Percentiles rank a stretch among this genome's conserved stretches.
These are phyloP conservation scores for Rhogogaster chlorosoma DNA, from an alignment of 2,888 invertebrate genomes.

Conservation along the genomic window DNA sequence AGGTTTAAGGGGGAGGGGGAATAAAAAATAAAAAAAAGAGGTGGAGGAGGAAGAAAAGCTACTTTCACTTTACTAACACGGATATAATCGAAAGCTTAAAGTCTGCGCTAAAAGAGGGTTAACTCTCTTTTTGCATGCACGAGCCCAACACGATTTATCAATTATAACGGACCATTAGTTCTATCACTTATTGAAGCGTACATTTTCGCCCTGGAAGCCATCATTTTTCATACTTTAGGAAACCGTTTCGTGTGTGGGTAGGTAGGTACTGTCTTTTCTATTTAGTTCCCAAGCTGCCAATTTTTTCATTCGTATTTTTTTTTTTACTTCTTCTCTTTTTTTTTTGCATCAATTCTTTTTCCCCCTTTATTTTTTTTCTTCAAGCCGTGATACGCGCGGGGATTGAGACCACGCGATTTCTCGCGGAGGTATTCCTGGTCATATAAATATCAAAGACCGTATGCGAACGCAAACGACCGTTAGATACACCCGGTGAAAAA, in stretches of 20 bases:
- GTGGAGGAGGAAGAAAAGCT: slow-evolving; percentile 2
- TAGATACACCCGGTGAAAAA: slow-evolving; percentile 47
- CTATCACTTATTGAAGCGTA: slow-evolving; percentile 47
- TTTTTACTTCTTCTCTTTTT: not conserved
- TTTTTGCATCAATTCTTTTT: not conserved
- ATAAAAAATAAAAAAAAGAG: not conserved
- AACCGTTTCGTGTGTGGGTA: not conserved
- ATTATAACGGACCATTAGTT: slow-evolving; percentile 51
- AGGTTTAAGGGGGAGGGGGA: not conserved
- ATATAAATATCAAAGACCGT: slow-evolving; percentile 34
- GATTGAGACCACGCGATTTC: not conserved
- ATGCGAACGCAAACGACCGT: slow-evolving; percentile 45
- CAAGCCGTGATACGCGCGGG: not conserved
- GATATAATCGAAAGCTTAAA: slow-evolving; percentile 42
- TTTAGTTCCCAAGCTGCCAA: not conserved
- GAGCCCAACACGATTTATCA: slow-evolving; percentile 48
- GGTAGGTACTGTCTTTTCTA: not conserved
- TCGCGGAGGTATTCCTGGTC: not conserved
- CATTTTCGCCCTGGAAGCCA: slow-evolving; percentile 30
- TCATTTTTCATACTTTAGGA: slow-evolving; percentile 45
- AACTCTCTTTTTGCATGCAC: slow-evolving; percentile 45
- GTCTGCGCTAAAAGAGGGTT: slow-evolving; percentile 35
- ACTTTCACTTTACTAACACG: slow-evolving; percentile 27
- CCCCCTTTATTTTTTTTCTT: not conserved
- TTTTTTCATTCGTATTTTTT: not conserved